These are phyloP conservation scores for Nyctibius grandis DNA, from an alignment of 2,797 vertebrate species.

Conservation along the genomic window DNA sequence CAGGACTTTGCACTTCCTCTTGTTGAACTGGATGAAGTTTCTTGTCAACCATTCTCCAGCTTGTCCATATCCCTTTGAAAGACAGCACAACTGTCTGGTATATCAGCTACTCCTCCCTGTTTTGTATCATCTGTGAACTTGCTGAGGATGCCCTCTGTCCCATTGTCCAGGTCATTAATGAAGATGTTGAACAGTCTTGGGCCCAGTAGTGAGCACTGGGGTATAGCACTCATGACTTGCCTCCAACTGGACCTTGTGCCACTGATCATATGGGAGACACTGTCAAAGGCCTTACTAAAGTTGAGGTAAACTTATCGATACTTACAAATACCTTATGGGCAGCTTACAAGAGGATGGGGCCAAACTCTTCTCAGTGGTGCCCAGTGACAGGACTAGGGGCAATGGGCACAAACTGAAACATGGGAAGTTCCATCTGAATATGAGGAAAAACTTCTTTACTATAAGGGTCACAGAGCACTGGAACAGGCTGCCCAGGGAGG, in stretches of 20 bases:
- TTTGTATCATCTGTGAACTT: neutral
- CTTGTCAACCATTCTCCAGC: neutral
- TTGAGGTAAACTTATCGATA: fast-evolving
- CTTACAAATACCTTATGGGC: no score
- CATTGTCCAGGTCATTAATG: neutral
- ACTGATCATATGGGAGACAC: neutral
- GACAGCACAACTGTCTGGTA: neutral
- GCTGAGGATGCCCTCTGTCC: neutral
- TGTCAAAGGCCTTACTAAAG: neutral
- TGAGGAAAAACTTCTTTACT: no score
- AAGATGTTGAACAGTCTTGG: neutral
- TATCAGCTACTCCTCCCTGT: neutral
- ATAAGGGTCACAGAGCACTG: no score
- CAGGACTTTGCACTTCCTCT: neutral
- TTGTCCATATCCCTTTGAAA: neutral
- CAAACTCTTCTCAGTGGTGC: no score
- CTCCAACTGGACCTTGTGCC: neutral
- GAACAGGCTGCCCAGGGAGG: no score
- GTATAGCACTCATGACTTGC: neutral
- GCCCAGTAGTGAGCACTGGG: neutral
- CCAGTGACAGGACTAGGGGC: no score
- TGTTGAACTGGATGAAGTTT: neutral
- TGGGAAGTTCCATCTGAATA: no score
- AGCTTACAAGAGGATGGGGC: no score
- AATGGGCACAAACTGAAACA: no score